Evolutionary conservation across 2,797 vertebrate genomes (phyloP).

Genomic region (Hyperoplus lanceolatus): DNA sequence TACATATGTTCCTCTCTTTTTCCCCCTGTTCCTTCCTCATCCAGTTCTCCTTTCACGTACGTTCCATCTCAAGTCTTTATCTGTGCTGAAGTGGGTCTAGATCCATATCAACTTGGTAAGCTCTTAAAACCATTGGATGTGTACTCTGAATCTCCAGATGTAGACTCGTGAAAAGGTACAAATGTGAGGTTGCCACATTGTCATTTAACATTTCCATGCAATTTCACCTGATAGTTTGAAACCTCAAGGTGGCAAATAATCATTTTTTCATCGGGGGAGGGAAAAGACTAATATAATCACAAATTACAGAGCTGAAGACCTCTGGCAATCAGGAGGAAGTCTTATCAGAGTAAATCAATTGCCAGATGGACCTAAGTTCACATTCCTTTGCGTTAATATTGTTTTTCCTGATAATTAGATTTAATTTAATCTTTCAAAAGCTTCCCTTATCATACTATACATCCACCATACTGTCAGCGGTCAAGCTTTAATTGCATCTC

Average conservation of each 20-base stretch:
- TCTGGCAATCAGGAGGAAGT: conserved; percentile 17
- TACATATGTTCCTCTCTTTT: conserved; percentile 39
- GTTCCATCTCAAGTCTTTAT: conserved; percentile 45
- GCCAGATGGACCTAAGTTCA: conserved; percentile 17
- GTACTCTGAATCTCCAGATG: conserved; percentile 32
- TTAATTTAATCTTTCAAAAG: too few species aligned
- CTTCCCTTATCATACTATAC: too few species aligned
- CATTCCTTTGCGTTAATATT: too few species aligned
- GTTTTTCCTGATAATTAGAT: too few species aligned
- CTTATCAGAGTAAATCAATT: conserved; percentile 29
- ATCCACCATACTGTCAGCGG: not conserved
- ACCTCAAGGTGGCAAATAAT: conserved; percentile 53
- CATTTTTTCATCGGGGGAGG: conserved; percentile 44
- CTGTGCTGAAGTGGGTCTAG: conserved; percentile 34
- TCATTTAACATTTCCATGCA: conserved; percentile 56
- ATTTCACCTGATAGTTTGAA: conserved; percentile 56
- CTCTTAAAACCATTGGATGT: conserved; percentile 29
- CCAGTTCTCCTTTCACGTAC: conserved; percentile 39
- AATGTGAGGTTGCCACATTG: conserved; percentile 34
- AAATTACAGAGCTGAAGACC: conserved; percentile 41
- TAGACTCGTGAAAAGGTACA: conserved; percentile 9
- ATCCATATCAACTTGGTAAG: conserved; percentile 44
- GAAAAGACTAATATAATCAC: conserved; percentile 45
- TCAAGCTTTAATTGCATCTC: not conserved
- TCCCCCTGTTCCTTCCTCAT: conserved; percentile 43